These are phyloP conservation scores for Danaus plexippus DNA, from an alignment of 1,140 invertebrate genomes.

Conservation along the genomic window DNA sequence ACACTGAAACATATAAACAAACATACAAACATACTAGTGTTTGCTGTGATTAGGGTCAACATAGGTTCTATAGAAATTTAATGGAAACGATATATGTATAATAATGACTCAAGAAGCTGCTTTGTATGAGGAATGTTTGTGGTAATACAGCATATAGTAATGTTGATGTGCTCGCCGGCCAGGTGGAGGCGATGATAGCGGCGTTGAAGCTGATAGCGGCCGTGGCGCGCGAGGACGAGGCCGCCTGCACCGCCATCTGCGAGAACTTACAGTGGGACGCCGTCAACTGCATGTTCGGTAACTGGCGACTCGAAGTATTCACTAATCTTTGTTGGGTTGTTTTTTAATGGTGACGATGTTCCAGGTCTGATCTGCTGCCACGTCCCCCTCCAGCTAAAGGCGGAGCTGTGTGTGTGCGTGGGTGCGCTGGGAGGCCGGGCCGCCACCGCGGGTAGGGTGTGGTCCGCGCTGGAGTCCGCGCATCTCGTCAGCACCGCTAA, in stretches of 20 bases:
- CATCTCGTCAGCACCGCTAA: conserved; percentile 82
- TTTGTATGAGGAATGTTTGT: conserved; percentile 4
- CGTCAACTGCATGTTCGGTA: conserved; percentile 80
- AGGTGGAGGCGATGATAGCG: conserved; percentile 89
- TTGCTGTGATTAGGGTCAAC: too few species aligned
- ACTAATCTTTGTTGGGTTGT: too few species aligned
- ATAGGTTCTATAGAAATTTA: too few species aligned
- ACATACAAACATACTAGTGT: not conserved
- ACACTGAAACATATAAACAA: not conserved
- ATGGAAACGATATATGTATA: too few species aligned
- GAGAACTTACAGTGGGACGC: conserved; percentile 91
- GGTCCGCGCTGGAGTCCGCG: conserved; percentile 89
- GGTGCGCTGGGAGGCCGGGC: conserved; percentile 82
- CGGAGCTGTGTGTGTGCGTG: conserved; percentile 83
- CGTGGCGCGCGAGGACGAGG: conserved; percentile 84
- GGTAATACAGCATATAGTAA: too few species aligned
- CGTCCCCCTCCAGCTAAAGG: conserved; percentile 88
- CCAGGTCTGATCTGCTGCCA: conserved; percentile 86
- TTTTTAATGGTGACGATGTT: not conserved
- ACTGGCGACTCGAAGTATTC: conserved; percentile 1
- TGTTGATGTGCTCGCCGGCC: not conserved
- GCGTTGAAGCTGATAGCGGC: conserved; percentile 84
- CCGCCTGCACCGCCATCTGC: conserved; percentile 83
- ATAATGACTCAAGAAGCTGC: too few species aligned
- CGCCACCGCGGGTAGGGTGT: conserved; percentile 83